A percentile compares a stretch with the other conserved stretches of the same genome.
Conservation (phyloP, 1,140 invertebrate genomes). For the Sarcophaga bullata region DNA sequence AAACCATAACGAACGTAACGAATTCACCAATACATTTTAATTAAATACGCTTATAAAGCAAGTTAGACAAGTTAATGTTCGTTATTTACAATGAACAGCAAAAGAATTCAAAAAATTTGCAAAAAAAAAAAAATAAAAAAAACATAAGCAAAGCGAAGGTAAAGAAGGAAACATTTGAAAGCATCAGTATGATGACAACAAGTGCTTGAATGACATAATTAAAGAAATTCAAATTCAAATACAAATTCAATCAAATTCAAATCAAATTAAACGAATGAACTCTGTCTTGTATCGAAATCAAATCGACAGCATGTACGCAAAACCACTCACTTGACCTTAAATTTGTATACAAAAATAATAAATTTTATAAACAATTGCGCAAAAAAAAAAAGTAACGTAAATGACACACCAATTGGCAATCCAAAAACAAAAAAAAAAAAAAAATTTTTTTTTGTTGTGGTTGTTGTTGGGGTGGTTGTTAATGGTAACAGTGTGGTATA, state of each 20-base stretch:
- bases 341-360: not conserved
- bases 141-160: not conserved
- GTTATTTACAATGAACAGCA: not conserved
- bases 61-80: constrained; percentile 8
- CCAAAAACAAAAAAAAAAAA: no score
- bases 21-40: not conserved
- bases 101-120: constrained; percentile 7
- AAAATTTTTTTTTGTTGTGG: no score
- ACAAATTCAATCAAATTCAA: not conserved
- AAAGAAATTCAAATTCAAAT: not conserved
- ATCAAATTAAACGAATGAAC: not conserved
- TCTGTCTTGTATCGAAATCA: not conserved
- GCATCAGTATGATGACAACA: not conserved
- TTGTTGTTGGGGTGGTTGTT: no score
- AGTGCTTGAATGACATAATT: constrained; percentile 6
- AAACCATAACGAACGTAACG: constrained; percentile 1
- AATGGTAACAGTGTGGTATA: no score
- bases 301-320: not conserved
- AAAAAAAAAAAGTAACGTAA: not conserved
- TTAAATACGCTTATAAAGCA: not conserved
- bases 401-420: not conserved
- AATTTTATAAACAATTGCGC: not conserved
- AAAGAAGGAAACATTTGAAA: no score
- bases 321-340: constrained; percentile 17
- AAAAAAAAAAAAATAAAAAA: not conserved